Evolutionary conservation across 2,888 invertebrate species (phyloP), one percentile per base, ranked within the genome.

Genomic region (Drymonia ruficornis): DNA sequence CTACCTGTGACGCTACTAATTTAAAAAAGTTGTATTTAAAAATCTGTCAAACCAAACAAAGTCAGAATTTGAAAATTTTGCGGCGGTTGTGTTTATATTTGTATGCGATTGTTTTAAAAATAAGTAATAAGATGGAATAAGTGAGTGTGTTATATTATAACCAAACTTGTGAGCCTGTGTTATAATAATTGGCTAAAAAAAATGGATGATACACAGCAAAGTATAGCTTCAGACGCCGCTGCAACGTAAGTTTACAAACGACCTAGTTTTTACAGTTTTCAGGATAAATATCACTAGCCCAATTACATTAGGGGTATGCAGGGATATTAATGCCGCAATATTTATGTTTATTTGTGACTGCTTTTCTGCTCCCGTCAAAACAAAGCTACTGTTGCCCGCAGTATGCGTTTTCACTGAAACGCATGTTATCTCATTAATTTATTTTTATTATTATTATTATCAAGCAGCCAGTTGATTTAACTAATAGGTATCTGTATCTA

Each of bases 121-220:
- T 43, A 61, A 62, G 61, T 44, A 66, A 43, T 54, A 23, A 49
- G 48, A 61, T 60, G 56, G 56, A 18, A 52, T 55, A 49, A 52
- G 38, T 57, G 47, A 23, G 19, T 55, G 44, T 50, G 45, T 46
- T 55, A 49, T 6, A 1, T 23, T 1, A 4, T 11, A 50, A 49
- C 9, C 34, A 54, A 45, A 36, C 5, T 28, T 53, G n/a, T n/a
- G 49, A 44, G 16, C 16, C 53, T 18, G 42, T 46, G 29, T 45
- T 5, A 28, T n/a, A 28, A 28, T 7, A 28, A 28, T 19, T 42
- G 11, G 42, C 42, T 23, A 7, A 29, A 23, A 34, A 78, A 61
- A 65, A 89, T 89, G 89, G 89, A 89, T 59, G 86, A 85, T 13
- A 83, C 87, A 7, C 80, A 83, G 36, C 75, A 73, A 50, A 83